A percentile compares a stretch with the other conserved stretches of the same genome.
Evolutionary conservation across 1,140 invertebrate genomes (phyloP).

Genomic region (Leptinotarsa defecta): DNA sequence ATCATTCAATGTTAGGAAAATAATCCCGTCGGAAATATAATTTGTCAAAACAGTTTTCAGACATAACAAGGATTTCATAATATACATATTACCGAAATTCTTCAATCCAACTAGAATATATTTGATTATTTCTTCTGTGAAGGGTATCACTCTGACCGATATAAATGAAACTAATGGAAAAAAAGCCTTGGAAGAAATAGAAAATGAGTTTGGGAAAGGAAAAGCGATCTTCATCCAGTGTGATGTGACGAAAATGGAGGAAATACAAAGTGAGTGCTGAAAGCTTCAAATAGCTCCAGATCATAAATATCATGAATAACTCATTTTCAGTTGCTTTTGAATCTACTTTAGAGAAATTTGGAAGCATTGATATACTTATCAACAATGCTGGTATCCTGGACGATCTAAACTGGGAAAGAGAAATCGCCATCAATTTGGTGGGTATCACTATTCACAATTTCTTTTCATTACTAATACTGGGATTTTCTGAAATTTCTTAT

Average conservation of each 20-base stretch:
- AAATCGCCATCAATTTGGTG: slow-evolving; percentile 60
- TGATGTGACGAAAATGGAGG: neutral
- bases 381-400: slow-evolving; percentile 61
- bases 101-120: too few species aligned
- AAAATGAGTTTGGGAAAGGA: neutral
- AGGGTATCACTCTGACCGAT: neutral
- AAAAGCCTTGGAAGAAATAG: neutral
- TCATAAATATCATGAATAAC: too few species aligned
- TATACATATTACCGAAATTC: too few species aligned
- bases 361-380: slow-evolving; percentile 60
- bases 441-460: slow-evolving; percentile 35
- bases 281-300: too few species aligned
- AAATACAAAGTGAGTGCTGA: neutral
- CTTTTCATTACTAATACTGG: too few species aligned
- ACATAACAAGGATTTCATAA: too few species aligned
- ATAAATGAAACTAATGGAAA: neutral
- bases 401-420: slow-evolving; percentile 58
- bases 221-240: neutral
- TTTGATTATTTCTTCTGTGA: too few species aligned
- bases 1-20: too few species aligned
- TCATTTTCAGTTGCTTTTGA: slow-evolving; percentile 15
- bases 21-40: too few species aligned
- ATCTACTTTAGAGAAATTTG: slow-evolving; percentile 38
- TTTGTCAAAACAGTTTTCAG: too few species aligned
- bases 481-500: too few species aligned